A percentile compares a stretch with the other conserved stretches of the same genome.
phyloP scores from a whole-genome alignment of 2,797 vertebrate genomes.

The Eurystomus glaucurus region DNA sequence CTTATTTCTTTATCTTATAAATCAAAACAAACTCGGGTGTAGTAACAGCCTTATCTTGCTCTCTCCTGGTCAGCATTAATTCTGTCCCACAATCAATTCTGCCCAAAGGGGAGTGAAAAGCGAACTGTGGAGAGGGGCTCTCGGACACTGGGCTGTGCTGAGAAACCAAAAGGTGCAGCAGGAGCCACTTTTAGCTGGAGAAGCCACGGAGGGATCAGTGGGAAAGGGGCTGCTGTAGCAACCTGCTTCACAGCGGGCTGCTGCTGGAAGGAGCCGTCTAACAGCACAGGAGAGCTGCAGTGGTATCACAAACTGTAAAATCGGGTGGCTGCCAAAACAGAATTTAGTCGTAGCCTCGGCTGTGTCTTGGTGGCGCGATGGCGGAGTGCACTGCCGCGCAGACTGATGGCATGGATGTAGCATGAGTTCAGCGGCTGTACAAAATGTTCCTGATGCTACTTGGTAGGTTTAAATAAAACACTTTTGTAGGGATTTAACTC shows the following conservation, averaged over 20 bases:
- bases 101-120: background rate
- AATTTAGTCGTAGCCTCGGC: background rate
- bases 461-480: background rate
- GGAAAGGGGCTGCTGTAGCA: background rate
- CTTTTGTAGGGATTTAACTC: background rate
- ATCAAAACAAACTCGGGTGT: background rate
- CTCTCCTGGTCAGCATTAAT: background rate
- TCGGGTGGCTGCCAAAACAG: background rate
- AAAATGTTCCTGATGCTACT: background rate
- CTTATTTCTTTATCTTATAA: accelerated
- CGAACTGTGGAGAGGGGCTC: background rate
- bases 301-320: background rate
- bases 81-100: background rate
- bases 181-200: background rate
- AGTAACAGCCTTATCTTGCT: background rate
- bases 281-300: background rate
- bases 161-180: background rate
- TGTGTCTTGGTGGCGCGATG: background rate
- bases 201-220: background rate
- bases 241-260: background rate
- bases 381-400: accelerated
- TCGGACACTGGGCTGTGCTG: background rate
- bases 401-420: accelerated
- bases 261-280: background rate
- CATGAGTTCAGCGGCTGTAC: background rate